phyloP scores from a whole-genome alignment of 2,888 invertebrate species.

The Homarus gammarus region DNA sequence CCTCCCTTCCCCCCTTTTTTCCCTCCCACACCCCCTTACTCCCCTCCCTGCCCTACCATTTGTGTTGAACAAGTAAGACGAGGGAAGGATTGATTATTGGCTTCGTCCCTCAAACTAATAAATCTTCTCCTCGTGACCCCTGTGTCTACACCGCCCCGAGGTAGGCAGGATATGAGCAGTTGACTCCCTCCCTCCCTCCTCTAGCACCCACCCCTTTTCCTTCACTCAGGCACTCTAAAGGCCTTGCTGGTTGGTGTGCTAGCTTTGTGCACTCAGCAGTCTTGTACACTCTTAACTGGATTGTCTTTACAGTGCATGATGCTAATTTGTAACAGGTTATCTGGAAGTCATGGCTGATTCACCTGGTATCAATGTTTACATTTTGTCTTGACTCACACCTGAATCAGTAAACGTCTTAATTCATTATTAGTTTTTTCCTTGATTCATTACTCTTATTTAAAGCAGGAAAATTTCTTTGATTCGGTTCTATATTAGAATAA shows the following conservation, averaged over 20 bases:
- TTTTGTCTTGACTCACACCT: no score
- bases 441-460: no score
- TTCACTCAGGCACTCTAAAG: not conserved
- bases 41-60: not conserved
- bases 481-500: no score
- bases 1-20: no score
- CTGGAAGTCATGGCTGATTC: no score
- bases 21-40: not conserved
- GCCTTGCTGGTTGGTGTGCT: conserved; percentile 8
- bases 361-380: no score
- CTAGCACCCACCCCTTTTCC: not conserved
- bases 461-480: no score
- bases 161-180: conserved; percentile 12
- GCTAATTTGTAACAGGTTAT: conserved; percentile 26
- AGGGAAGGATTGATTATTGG: not conserved
- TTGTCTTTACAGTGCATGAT: not conserved
- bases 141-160: not conserved
- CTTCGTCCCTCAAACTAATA: not conserved
- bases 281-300: not conserved
- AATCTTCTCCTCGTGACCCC: not conserved
- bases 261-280: not conserved
- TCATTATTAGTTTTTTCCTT: no score
- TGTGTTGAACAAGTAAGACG: not conserved
- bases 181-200: not conserved
- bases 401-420: no score